Evolutionary conservation across 2,113 vertebrate genomes (phyloP).

Genomic region (Pantherophis guttatus): DNA sequence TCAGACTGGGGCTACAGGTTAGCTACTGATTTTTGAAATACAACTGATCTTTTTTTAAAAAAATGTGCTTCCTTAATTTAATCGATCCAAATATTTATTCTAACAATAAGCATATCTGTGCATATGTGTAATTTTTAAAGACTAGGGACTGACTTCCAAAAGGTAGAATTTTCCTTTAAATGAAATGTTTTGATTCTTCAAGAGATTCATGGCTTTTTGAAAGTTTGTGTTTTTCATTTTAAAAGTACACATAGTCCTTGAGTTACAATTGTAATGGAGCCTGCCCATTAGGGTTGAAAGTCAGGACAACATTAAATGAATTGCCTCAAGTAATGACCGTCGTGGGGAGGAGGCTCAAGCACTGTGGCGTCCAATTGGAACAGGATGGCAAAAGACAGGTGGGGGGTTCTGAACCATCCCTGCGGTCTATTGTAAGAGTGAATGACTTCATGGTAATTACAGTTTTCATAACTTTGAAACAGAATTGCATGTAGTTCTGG

Average conservation of each 20-base stretch:
- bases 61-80: background rate
- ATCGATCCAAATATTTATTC: background rate
- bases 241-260: background rate
- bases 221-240: background rate
- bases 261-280: background rate
- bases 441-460: background rate
- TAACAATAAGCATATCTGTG: background rate
- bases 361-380: background rate
- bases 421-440: background rate
- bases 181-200: background rate
- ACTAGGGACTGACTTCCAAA: background rate
- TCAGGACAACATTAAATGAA: background rate
- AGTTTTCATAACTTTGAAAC: background rate
- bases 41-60: background rate
- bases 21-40: background rate
- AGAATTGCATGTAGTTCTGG: background rate
- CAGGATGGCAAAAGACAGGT: background rate
- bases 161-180: background rate
- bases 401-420: background rate
- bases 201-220: background rate
- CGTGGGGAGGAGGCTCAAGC: background rate
- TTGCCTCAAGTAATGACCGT: background rate
- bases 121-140: background rate
- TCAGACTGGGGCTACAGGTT: background rate
- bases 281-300: background rate